Evolutionary conservation across 2,888 invertebrate genomes (phyloP), one percentile per base, ranked within the genome.

Genomic region (Drosophila atripex): DNA sequence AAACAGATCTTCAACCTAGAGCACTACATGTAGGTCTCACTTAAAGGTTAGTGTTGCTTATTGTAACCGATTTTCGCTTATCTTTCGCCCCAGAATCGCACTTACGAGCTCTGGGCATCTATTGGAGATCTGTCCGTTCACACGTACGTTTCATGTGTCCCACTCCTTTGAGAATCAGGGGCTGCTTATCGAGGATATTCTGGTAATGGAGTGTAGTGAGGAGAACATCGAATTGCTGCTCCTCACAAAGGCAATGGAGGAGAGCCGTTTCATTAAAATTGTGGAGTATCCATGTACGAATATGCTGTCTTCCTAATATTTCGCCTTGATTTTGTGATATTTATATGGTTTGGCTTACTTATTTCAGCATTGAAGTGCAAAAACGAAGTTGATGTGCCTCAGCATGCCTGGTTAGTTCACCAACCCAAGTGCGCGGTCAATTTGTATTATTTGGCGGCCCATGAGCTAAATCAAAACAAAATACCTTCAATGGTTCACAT

Each of bases 361-460:
- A 3, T 35, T n/a, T 0, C 12, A 91, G 92, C 85, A n/a, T 75
- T 91, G 2, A 88, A 88, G 53, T 88, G 89, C 46, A 89, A 86
- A 47, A 89, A 86, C 41, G 91, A 92, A 53, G 66, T 92, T 14
- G 82, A 88, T 47, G 86, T 91, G 9, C 71, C 84, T 0, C 73
- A 80, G 6, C 76, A 89, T 25, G 75, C 90, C 0, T 92, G 92
- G 92, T 76, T 92, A 0, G 90, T 91, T 1, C 78, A 86, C 4
- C 92, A 92, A 71, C 89, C 91, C 1, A 91, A 91, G 60, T 80
- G 88, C 59, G 89, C 91, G 0, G 88, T 91, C 8, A 92, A 91
- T 77, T 77, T 92, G 12, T 92, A 91, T 58, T 92, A 91, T 64
- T 66, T 92, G 46, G 80, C 83, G 3, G 84, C 89, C 1, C 80